Percentiles rank a stretch among this genome's conserved stretches.
These are phyloP conservation scores for Arrhopalites spinosus DNA, from an alignment of 2,888 invertebrate species.

Conservation along the genomic window DNA sequence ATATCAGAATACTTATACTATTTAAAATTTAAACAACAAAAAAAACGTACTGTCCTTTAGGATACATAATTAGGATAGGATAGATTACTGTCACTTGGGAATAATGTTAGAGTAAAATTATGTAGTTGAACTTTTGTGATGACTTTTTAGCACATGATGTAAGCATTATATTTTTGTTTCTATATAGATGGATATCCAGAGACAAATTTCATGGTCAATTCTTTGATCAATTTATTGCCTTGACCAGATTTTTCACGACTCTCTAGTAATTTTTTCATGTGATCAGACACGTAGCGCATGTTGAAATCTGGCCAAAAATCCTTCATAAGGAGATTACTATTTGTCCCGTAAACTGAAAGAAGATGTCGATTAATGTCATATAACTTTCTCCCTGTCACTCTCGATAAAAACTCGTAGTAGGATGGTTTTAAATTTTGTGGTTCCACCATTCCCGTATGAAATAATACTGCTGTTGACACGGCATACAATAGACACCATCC, in stretches of 20 bases:
- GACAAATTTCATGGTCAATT: conserved; percentile 33
- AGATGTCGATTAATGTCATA: conserved; percentile 54
- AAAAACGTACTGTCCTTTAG: too few species aligned
- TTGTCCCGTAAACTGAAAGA: conserved; percentile 49
- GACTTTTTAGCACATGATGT: too few species aligned
- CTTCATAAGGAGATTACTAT: conserved; percentile 52
- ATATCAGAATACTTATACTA: too few species aligned
- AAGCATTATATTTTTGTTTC: too few species aligned
- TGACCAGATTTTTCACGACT: conserved; percentile 42
- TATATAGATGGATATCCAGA: neutral
- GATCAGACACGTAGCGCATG: conserved; percentile 44
- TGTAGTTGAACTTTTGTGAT: too few species aligned
- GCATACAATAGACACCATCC: conserved; percentile 69
- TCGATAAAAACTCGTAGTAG: conserved; percentile 79
- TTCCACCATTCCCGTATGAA: conserved; percentile 78
- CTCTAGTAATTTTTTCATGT: conserved; percentile 49
- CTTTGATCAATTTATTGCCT: conserved; percentile 49
- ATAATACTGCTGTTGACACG: conserved; percentile 75
- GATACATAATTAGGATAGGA: too few species aligned
- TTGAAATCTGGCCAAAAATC: conserved; percentile 52
- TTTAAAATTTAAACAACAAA: too few species aligned
- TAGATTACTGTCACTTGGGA: too few species aligned
- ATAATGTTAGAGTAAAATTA: too few species aligned
- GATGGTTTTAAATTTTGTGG: conserved; percentile 78
- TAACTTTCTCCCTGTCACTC: conserved; percentile 67